A percentile compares a stretch with the other conserved stretches of the same genome.
These are phyloP conservation scores for Lathamus discolor DNA, from an alignment of 2,113 vertebrate genomes.

Conservation along the genomic window DNA sequence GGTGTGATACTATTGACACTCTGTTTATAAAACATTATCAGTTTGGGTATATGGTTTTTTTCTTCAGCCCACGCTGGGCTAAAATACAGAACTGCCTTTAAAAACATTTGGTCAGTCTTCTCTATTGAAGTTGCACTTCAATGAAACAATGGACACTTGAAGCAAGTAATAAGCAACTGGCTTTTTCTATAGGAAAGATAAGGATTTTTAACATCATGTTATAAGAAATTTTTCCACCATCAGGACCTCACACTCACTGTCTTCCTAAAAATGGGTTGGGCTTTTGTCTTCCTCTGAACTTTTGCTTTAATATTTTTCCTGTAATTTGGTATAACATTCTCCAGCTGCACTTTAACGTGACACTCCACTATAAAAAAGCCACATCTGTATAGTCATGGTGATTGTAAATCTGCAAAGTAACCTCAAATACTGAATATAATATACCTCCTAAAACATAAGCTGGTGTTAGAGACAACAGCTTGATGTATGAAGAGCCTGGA, in stretches of 20 bases:
- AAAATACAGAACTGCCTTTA: neutral
- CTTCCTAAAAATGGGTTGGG: neutral
- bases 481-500: constrained; percentile 88
- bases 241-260: neutral
- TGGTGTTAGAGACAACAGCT: constrained; percentile 80
- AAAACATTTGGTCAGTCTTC: neutral
- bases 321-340: neutral
- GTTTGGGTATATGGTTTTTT: fast-evolving
- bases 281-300: neutral
- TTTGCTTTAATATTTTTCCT: neutral
- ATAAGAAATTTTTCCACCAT: neutral
- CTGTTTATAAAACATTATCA: neutral
- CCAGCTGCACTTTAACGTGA: neutral
- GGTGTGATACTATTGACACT: neutral
- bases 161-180: neutral
- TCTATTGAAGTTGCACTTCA: neutral
- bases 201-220: neutral
- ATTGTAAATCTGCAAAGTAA: neutral
- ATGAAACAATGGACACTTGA: neutral
- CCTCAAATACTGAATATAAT: neutral
- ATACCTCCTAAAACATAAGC: constrained; percentile 83
- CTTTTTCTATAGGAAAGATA: neutral
- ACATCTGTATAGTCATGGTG: neutral
- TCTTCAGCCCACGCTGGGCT: neutral
- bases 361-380: neutral